Evolutionary conservation across 2,797 vertebrate genomes (phyloP), one percentile per base, ranked within the genome.

Genomic region (Bradypodion ventrale): DNA sequence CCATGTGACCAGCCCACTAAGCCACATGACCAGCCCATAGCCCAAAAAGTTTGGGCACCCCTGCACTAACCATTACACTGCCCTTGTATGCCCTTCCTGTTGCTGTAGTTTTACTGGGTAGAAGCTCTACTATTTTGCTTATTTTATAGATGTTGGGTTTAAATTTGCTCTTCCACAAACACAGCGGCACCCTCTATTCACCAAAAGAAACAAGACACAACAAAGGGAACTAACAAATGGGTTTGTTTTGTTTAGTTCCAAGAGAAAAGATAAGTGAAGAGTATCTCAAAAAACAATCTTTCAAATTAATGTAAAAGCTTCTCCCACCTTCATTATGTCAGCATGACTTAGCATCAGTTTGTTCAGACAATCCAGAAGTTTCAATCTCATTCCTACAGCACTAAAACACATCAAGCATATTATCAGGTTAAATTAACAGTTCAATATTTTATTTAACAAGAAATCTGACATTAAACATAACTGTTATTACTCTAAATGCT

Each of bases 271-370:
- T 69, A 2, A 19, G 7, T 35, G 2, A 80, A 80, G 5, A 27
- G 16, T 27, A 68, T 15, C 37, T 82, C 52, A 13, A 25, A 44
- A 35, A 82, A 49, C 2, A 42, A 40, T 32, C 4, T 80, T 80
- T 52, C n/a, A 74, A 42, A 60, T 35, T 75, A 68, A 23, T 42
- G 29, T 2, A 40, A 9, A n/a, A 9, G 21, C 77, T 80, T 19
- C 9, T 5, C 60, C 87, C 94, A 97, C 96, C 96, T 97, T 96
- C 92, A 93, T 90, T n/a, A 80, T 1, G 0, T 94, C 92, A 76
- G 70, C 0, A 1, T 69, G 63, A 70, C 83, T 91, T 86, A 93
- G 90, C 3, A 1, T 75, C 77, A 93, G 84, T 1, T 29, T 46
- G 62, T 75, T 76, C 52, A 95, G 83, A 89, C 83, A 93, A 42